Evolutionary conservation across 2,888 invertebrate species (phyloP).

Genomic region (Cryptosula pallasiana): DNA sequence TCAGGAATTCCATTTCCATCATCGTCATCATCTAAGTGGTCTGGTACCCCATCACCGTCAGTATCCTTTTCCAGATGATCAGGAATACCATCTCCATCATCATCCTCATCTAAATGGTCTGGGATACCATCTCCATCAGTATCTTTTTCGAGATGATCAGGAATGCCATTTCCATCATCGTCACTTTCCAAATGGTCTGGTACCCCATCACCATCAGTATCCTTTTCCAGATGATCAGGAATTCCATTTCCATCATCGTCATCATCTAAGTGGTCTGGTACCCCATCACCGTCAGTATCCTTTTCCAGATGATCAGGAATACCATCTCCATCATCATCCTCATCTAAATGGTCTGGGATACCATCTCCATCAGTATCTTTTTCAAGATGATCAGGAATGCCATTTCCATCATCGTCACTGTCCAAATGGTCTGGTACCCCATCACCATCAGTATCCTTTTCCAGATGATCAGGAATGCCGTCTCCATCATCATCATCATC

Average conservation of each 20-base stretch:
- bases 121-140: constrained; percentile 30
- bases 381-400: constrained; percentile 32
- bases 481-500: constrained; percentile 29
- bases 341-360: constrained; percentile 27
- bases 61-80: constrained; percentile 35
- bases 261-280: constrained; percentile 31
- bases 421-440: constrained; percentile 37
- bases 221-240: constrained; percentile 25
- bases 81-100: constrained; percentile 40
- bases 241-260: constrained; percentile 30
- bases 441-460: constrained; percentile 32
- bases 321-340: constrained; percentile 39
- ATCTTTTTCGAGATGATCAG: constrained; percentile 31
- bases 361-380: constrained; percentile 30
- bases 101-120: constrained; percentile 29
- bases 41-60: constrained; percentile 35
- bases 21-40: constrained; percentile 29
- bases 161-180: constrained; percentile 34
- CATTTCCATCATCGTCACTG: constrained; percentile 36
- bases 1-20: constrained; percentile 31
- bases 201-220: constrained; percentile 37
- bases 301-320: constrained; percentile 35
- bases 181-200: constrained; percentile 36
- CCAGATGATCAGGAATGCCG: constrained; percentile 29
- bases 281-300: constrained; percentile 36